A percentile compares a stretch with the other conserved stretches of the same genome.
Conservation (phyloP, 2,888 invertebrate species). For the Epinotia nisella region DNA sequence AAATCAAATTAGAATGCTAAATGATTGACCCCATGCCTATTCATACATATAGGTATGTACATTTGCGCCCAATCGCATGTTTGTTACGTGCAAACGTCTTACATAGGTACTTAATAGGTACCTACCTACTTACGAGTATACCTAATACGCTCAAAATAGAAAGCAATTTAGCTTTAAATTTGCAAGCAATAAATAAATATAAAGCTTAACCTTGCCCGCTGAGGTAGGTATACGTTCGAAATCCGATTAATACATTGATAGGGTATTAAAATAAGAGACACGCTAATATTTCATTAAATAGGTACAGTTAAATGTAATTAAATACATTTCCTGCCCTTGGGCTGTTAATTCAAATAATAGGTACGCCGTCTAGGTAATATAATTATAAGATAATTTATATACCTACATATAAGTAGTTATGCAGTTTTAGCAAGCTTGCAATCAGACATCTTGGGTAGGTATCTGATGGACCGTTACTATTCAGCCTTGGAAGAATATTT, state of each 20-base stretch:
- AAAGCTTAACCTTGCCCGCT: conserved; percentile 11
- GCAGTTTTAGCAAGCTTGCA: no score
- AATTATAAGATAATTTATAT: no score
- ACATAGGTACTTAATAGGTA: background rate
- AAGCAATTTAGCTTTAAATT: conserved; percentile 19
- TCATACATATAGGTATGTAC: background rate
- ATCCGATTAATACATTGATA: background rate
- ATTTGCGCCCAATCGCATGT: background rate
- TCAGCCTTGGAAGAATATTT: no score
- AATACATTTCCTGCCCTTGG: no score
- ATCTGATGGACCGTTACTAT: no score
- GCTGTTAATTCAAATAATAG: no score
- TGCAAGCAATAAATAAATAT: conserved; percentile 15
- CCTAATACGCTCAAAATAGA: background rate
- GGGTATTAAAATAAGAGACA: background rate
- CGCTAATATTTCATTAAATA: background rate
- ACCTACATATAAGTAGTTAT: no score
- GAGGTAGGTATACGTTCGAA: conserved; percentile 1
- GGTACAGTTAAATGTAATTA: no score
- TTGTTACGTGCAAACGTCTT: background rate
- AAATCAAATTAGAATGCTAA: background rate
- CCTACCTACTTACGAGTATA: no score
- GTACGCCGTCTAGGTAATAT: no score
- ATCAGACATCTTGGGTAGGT: no score
- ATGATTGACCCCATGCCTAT: no score